These are phyloP conservation scores for Pomatostomus ruficeps DNA, from an alignment of 2,113 vertebrate genomes.

Conservation along the genomic window DNA sequence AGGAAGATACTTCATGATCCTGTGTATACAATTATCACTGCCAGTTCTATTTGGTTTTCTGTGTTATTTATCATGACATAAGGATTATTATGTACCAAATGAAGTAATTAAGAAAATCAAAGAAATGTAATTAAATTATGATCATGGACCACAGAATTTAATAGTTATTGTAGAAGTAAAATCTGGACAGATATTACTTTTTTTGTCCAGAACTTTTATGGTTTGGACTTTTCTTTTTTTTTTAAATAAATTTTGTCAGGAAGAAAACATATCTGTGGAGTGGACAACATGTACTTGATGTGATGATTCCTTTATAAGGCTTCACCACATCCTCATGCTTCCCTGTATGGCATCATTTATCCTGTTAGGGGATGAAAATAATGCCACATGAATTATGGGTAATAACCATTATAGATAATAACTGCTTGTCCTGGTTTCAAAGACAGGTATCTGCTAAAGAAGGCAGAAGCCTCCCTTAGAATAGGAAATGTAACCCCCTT, in stretches of 20 bases:
- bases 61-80: background rate
- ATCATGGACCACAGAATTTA: background rate
- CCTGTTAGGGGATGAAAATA: background rate
- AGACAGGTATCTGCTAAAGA: too few relatives aligned
- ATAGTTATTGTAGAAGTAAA: background rate
- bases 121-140: background rate
- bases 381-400: background rate
- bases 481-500: too few relatives aligned
- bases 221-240: background rate
- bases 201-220: background rate
- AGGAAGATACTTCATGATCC: background rate
- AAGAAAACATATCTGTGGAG: background rate
- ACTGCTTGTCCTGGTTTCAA: too few relatives aligned
- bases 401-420: background rate
- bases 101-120: background rate
- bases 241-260: background rate
- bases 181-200: rapidly evolving
- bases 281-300: background rate
- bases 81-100: background rate
- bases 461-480: too few relatives aligned
- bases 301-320: background rate
- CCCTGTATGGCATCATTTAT: background rate
- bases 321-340: background rate
- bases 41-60: background rate
- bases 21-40: background rate